phyloP scores from a whole-genome alignment of 2,888 invertebrate genomes.

The Monochamus alternatus region DNA sequence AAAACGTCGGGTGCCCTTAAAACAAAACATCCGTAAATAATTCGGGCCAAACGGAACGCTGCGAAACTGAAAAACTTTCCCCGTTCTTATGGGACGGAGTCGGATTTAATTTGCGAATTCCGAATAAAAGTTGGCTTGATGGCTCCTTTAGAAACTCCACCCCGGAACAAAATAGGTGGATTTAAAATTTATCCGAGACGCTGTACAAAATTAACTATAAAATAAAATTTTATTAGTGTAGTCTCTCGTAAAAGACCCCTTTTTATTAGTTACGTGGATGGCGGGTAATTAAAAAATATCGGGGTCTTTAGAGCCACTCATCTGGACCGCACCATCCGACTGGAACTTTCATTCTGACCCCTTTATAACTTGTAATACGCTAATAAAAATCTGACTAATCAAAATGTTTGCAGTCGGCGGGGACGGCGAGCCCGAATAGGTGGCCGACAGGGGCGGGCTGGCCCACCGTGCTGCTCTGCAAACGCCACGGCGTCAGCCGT shows the following conservation, averaged over 20 bases:
- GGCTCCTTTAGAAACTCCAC: slow-evolving; percentile 21
- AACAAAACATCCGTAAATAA: background rate
- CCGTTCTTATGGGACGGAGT: background rate
- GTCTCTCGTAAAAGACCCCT: slow-evolving; percentile 47
- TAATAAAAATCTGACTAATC: slow-evolving; percentile 61
- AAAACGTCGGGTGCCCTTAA: background rate
- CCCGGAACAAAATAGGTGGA: slow-evolving; percentile 18
- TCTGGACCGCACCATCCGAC: slow-evolving; percentile 45
- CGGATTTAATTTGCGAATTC: slow-evolving; percentile 11
- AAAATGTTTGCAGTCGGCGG: slow-evolving; percentile 51
- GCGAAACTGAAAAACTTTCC: slow-evolving; percentile 12
- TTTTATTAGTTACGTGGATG: slow-evolving; percentile 50
- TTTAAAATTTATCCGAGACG: slow-evolving; percentile 30
- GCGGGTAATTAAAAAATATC: slow-evolving; percentile 55
- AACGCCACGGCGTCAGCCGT: too few species aligned
- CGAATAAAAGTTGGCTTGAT: slow-evolving; percentile 15
- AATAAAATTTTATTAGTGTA: slow-evolving; percentile 51
- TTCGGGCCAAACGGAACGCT: slow-evolving; percentile 4
- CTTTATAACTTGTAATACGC: slow-evolving; percentile 52
- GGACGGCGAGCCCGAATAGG: slow-evolving; percentile 42
- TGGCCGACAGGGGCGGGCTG: slow-evolving; percentile 20
- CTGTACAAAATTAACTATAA: slow-evolving; percentile 38
- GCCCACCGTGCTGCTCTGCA: slow-evolving; percentile 6
- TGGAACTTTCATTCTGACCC: slow-evolving; percentile 43
- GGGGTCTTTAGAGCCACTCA: slow-evolving; percentile 46